These are phyloP conservation scores for Limnephilus rhombicus DNA, from an alignment of 2,888 invertebrate genomes.

Conservation along the genomic window DNA sequence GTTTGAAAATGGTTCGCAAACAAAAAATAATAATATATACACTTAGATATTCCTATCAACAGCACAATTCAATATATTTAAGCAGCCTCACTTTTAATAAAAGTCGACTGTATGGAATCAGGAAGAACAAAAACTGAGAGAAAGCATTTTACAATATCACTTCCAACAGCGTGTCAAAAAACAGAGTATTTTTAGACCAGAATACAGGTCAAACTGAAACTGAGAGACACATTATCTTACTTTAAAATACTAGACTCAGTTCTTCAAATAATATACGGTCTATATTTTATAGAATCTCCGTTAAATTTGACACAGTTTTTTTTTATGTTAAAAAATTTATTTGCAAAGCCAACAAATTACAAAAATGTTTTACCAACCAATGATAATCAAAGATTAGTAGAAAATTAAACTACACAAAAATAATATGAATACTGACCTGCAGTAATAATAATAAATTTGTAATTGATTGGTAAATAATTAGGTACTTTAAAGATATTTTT, in stretches of 20 bases:
- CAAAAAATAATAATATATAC: neutral
- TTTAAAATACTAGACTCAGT: neutral
- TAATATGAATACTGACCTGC: neutral
- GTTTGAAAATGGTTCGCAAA: neutral
- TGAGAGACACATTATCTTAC: conserved; percentile 7
- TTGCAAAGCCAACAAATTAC: neutral
- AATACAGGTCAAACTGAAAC: conserved; percentile 26
- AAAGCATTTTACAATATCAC: neutral
- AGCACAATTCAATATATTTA: neutral
- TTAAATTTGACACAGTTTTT: neutral
- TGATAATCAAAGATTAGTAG: neutral
- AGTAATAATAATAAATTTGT: neutral
- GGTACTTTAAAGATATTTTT: neutral
- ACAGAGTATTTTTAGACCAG: conserved; percentile 26
- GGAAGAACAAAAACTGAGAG: neutral
- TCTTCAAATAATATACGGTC: neutral
- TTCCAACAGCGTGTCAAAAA: conserved; percentile 19
- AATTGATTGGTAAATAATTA: neutral
- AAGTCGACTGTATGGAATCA: neutral
- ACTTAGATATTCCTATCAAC: neutral
- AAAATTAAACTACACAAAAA: neutral
- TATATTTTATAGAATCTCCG: neutral
- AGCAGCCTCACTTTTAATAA: neutral
- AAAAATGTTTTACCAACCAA: neutral
- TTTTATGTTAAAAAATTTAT: neutral